Evolutionary conservation across 2,888 invertebrate genomes (phyloP).

Genomic region (Argyra leucocephala): DNA sequence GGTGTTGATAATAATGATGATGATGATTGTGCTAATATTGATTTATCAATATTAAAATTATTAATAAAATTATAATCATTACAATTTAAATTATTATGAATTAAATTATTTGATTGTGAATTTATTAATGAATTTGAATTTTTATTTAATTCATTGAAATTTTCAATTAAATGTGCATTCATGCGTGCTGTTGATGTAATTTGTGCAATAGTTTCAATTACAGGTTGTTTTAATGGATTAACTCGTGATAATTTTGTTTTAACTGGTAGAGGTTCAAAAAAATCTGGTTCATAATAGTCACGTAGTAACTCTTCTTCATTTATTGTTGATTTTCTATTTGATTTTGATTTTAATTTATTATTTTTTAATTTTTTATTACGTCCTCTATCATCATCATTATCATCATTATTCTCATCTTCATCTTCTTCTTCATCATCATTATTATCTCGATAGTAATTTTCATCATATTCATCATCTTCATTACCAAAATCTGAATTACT

Average conservation of each 20-base stretch:
- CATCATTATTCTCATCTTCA: background rate
- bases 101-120: conserved; percentile 3
- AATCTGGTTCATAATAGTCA: background rate
- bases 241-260: background rate
- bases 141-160: background rate
- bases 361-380: conserved; percentile 16
- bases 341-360: background rate
- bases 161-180: background rate
- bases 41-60: background rate
- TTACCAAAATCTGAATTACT: conserved; percentile 36
- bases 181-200: background rate
- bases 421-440: conserved; percentile 23
- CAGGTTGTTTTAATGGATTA: background rate
- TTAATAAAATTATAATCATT: background rate
- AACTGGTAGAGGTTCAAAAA: background rate
- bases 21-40: background rate
- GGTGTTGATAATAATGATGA: too few relatives aligned
- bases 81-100: background rate
- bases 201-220: background rate
- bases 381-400: conserved; percentile 17
- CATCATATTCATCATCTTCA: conserved; percentile 32
- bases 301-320: background rate
- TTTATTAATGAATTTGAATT: conserved; percentile 18
- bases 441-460: conserved; percentile 29
- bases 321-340: background rate